Evolutionary conservation across 2,113 vertebrate genomes (phyloP).

Genomic region (Alethe diademata): DNA sequence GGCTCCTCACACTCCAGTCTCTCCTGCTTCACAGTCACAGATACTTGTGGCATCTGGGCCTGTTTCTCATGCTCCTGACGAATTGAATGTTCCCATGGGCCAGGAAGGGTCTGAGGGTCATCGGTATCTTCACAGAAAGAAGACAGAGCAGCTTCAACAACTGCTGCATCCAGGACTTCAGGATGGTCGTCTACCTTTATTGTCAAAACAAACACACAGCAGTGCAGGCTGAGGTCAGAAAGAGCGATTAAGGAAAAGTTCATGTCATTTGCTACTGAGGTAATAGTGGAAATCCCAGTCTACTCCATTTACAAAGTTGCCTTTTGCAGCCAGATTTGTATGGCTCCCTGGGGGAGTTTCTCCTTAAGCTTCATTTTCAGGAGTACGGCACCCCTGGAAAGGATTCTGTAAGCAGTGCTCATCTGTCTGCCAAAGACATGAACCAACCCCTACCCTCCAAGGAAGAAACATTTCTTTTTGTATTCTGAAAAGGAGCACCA

Average conservation of each 20-base stretch:
- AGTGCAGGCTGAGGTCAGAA: conserved; percentile 5
- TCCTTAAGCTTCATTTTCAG: not conserved
- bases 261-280: not conserved
- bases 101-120: conserved; percentile 87
- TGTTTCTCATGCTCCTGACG: conserved; percentile 76
- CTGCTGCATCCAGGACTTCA: conserved; percentile 93
- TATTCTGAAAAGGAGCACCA: not conserved
- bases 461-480: not conserved
- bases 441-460: not conserved
- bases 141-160: conserved; percentile 93
- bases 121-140: conserved; percentile 91
- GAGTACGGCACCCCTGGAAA: not conserved
- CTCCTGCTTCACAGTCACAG: conserved; percentile 81
- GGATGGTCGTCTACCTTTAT: conserved; percentile 91
- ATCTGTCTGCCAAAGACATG: not conserved
- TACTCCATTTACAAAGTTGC: not conserved
- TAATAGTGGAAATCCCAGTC: not conserved
- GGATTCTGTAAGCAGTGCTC: not conserved
- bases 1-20: conserved; percentile 76
- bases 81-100: conserved; percentile 88
- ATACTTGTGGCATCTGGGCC: conserved; percentile 66
- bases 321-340: not conserved
- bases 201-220: conserved; percentile 25
- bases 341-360: not conserved
- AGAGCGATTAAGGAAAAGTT: not conserved